phyloP scores from a whole-genome alignment of 2,797 vertebrate genomes.

The Enteromius unitaeniatus region DNA sequence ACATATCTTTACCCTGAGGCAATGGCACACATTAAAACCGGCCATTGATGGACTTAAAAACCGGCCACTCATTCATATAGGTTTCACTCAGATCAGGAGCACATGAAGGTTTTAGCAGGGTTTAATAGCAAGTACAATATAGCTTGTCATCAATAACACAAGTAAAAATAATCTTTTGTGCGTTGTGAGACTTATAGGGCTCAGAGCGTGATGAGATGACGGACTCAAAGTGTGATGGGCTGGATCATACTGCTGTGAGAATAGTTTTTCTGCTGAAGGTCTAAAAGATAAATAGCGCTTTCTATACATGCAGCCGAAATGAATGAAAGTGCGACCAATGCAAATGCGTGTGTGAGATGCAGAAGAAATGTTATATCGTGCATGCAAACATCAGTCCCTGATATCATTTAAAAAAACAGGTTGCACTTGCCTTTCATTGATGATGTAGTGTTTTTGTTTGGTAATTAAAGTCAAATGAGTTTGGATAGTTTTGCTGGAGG shows the following conservation, averaged over 20 bases:
- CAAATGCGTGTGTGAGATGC: neutral
- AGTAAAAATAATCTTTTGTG: neutral
- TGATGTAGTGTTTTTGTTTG: neutral
- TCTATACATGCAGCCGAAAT: neutral
- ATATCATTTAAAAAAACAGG: neutral
- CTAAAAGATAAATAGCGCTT: neutral
- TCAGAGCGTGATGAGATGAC: neutral
- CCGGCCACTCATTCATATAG: neutral
- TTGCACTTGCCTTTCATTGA: neutral
- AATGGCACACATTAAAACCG: conserved; percentile 9
- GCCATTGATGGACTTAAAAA: neutral
- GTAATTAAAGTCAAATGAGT: conserved; percentile 1
- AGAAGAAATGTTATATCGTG: neutral
- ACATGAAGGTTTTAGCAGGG: neutral
- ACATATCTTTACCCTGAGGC: conserved; percentile 14
- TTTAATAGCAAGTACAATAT: neutral
- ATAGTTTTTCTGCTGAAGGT: neutral
- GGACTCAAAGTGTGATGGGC: neutral
- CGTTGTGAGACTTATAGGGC: neutral
- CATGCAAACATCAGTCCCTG: neutral
- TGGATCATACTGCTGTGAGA: neutral
- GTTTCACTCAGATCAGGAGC: neutral
- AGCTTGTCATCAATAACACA: neutral
- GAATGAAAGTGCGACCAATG: neutral
- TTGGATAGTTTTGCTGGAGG: neutral